phyloP scores from a whole-genome alignment of 1,140 invertebrate genomes.

The Luehdorfia chinensis region DNA sequence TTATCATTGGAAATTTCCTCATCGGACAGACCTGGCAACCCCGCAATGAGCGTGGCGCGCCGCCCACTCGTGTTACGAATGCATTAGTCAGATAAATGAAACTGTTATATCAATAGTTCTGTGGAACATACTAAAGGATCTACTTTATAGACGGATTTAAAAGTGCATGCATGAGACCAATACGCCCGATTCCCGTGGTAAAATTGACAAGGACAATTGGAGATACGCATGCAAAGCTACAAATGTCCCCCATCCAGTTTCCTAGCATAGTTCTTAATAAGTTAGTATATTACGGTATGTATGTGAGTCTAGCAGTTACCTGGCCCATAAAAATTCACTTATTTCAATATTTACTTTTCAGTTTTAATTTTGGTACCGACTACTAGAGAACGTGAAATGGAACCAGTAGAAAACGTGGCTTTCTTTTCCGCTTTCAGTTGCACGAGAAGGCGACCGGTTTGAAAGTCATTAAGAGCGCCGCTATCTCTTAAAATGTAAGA shows the following conservation, averaged over 20 bases:
- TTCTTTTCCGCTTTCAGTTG: not conserved
- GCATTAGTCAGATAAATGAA: slow-evolving; percentile 14
- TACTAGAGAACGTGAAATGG: no score
- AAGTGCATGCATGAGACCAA: slow-evolving; percentile 7
- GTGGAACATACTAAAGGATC: slow-evolving; percentile 7
- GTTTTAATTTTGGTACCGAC: no score
- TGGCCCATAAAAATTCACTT: no score
- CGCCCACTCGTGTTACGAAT: slow-evolving; percentile 3
- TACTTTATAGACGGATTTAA: slow-evolving; percentile 1
- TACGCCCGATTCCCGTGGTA: not conserved
- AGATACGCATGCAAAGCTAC: slow-evolving; percentile 16
- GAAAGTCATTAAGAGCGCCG: not conserved
- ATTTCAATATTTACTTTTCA: no score
- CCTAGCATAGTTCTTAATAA: no score
- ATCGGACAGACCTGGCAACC: slow-evolving; percentile 6
- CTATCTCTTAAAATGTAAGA: slow-evolving; percentile 2
- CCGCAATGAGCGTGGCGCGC: not conserved
- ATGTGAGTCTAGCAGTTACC: no score
- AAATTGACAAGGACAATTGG: not conserved
- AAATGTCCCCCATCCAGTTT: no score
- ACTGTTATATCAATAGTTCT: slow-evolving; percentile 11
- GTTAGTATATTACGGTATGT: no score
- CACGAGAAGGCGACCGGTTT: slow-evolving; percentile 2
- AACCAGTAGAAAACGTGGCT: slow-evolving; percentile 4
- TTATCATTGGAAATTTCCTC: no score